Conservation (phyloP, 1,140 invertebrate species). For the Eumeta japonica region DNA sequence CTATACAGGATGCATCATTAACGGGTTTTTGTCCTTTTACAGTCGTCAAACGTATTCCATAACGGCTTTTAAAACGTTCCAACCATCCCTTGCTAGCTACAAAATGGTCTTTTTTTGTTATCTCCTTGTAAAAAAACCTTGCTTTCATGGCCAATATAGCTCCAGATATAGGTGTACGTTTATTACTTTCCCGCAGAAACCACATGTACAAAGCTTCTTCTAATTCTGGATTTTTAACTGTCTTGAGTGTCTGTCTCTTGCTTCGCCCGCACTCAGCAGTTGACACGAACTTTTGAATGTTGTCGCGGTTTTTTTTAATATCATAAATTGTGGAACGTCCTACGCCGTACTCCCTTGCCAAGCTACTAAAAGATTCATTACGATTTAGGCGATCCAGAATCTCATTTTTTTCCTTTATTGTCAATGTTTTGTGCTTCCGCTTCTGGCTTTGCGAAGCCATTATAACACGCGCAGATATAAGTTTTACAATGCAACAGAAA, state of each 20-base stretch:
- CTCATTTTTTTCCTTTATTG: slow-evolving; percentile 28
- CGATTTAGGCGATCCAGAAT: slow-evolving; percentile 22
- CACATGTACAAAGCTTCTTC: too few relatives aligned
- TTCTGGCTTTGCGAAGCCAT: slow-evolving; percentile 26
- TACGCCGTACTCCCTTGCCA: slow-evolving; percentile 23
- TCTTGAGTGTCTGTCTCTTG: slow-evolving; percentile 27
- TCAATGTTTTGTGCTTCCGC: slow-evolving; percentile 28
- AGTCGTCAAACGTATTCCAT: slow-evolving; percentile 28
- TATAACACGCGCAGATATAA: too few relatives aligned
- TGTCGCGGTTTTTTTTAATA: too few relatives aligned
- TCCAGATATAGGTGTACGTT: slow-evolving; percentile 26
- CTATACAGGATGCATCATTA: slow-evolving; percentile 21
- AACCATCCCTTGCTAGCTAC: slow-evolving; percentile 31
- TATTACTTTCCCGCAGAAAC: slow-evolving; percentile 30
- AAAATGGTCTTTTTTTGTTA: slow-evolving; percentile 33
- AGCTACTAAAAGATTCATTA: slow-evolving; percentile 19
- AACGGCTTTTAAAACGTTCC: slow-evolving; percentile 29
- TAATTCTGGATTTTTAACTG: slow-evolving; percentile 26
- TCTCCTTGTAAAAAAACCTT: slow-evolving; percentile 28
- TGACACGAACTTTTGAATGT: slow-evolving; percentile 22
- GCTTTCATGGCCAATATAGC: slow-evolving; percentile 29
- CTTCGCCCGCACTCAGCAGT: slow-evolving; percentile 23
- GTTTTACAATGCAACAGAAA: too few relatives aligned
- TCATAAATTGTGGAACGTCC: slow-evolving; percentile 27
- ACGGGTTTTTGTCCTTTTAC: slow-evolving; percentile 30